phyloP scores from a whole-genome alignment of 2,888 invertebrate genomes.

The Polyploca ridens region DNA sequence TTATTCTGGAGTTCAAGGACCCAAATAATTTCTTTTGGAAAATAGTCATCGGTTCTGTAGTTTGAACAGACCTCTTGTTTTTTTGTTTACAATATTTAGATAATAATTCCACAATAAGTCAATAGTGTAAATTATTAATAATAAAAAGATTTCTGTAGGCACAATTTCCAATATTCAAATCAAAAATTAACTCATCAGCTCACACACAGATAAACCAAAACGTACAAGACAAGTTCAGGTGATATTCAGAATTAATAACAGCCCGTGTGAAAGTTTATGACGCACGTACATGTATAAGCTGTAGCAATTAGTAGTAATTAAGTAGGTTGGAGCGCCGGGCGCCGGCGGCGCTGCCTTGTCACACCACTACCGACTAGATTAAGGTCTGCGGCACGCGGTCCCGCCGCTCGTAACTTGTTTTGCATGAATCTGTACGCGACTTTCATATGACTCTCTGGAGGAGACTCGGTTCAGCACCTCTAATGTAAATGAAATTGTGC shows the following conservation, averaged over 20 bases:
- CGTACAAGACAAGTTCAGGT: constrained; percentile 54
- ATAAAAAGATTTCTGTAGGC: too few relatives aligned
- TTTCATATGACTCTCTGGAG: constrained; percentile 76
- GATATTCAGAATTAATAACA: constrained; percentile 66
- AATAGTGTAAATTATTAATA: neutral
- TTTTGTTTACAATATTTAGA: too few relatives aligned
- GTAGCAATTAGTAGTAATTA: constrained; percentile 81
- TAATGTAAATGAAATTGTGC: constrained; percentile 84
- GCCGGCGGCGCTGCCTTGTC: constrained; percentile 58
- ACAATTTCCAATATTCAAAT: constrained; percentile 22
- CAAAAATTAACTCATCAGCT: constrained; percentile 31
- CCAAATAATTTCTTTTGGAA: too few relatives aligned
- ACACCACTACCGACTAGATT: constrained; percentile 68
- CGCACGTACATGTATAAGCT: constrained; percentile 70
- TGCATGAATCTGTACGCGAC: constrained; percentile 79
- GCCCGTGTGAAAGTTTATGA: constrained; percentile 69
- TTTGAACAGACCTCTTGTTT: too few relatives aligned
- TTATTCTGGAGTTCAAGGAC: too few relatives aligned
- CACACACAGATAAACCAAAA: constrained; percentile 33
- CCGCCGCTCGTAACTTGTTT: constrained; percentile 75
- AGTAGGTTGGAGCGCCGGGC: constrained; percentile 68
- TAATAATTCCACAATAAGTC: too few relatives aligned
- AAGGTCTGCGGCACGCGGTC: constrained; percentile 70
- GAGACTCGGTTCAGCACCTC: constrained; percentile 73
- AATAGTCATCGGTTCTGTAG: too few relatives aligned